These are phyloP conservation scores for Plemyria rubiginata DNA, from an alignment of 2,888 invertebrate species.

Conservation along the genomic window DNA sequence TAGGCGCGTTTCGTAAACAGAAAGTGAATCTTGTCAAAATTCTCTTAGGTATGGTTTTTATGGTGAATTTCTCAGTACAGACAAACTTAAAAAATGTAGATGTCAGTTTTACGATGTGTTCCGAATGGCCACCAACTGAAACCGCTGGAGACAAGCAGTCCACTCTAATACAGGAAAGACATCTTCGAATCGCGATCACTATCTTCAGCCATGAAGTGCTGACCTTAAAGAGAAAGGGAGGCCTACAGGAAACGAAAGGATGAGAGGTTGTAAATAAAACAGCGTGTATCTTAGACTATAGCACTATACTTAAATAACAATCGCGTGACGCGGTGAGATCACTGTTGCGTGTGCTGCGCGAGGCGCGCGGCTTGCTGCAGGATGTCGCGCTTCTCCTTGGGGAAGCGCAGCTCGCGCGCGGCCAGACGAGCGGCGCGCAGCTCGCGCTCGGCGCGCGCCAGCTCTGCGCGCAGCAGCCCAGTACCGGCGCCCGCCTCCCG, in stretches of 20 bases:
- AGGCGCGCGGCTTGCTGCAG: slow-evolving; percentile 96
- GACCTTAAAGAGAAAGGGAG: no score
- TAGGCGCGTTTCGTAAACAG: no score
- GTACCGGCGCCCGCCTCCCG: slow-evolving; percentile 64
- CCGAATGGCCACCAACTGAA: no score
- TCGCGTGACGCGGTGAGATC: slow-evolving; percentile 70
- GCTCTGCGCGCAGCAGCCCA: slow-evolving; percentile 90
- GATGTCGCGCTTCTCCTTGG: slow-evolving; percentile 98
- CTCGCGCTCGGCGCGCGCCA: slow-evolving; percentile 94
- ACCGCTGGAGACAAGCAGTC: no score
- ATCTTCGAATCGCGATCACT: no score
- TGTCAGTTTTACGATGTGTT: no score
- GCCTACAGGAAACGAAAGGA: background rate
- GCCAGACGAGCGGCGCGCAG: slow-evolving; percentile 93
- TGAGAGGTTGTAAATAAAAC: slow-evolving; percentile 57
- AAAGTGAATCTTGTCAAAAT: no score
- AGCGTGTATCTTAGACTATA: slow-evolving; percentile 65
- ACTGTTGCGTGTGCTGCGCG: slow-evolving; percentile 65
- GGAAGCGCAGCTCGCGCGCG: slow-evolving; percentile 95
- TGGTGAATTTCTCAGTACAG: no score
- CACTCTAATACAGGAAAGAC: no score
- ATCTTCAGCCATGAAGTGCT: no score
- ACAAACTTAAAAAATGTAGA: no score
- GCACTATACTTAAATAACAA: slow-evolving; percentile 79
- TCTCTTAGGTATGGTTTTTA: no score